Percentiles rank a stretch among this genome's conserved stretches.
phyloP scores from a whole-genome alignment of 2,888 invertebrate genomes.

The Linnaemya tessellans region DNA sequence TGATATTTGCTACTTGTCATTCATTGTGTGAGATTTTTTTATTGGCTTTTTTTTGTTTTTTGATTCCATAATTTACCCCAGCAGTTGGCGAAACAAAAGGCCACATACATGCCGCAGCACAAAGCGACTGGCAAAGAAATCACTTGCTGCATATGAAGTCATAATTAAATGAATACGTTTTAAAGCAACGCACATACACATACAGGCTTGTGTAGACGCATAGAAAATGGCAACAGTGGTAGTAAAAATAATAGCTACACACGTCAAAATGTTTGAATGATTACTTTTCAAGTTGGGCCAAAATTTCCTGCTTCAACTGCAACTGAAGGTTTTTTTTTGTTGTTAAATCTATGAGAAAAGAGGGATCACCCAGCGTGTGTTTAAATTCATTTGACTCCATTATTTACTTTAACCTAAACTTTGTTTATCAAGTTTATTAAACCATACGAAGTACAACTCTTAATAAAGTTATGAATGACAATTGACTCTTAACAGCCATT shows the following conservation, averaged over 20 bases:
- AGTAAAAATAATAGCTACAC: conserved; percentile 25
- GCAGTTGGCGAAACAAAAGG: conserved; percentile 43
- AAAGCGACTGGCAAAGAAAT: conserved; percentile 40
- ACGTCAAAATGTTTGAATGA: conserved; percentile 72
- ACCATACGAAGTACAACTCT: not conserved
- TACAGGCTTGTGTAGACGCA: not conserved
- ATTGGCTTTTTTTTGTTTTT: too few species aligned
- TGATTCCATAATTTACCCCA: conserved; percentile 15
- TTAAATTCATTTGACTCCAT: conserved; percentile 2
- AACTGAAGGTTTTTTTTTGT: not conserved
- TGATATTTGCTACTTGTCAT: conserved; percentile 69
- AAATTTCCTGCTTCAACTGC: conserved; percentile 4
- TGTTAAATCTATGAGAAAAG: not conserved
- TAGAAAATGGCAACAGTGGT: conserved; percentile 12
- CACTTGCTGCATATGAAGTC: conserved; percentile 49
- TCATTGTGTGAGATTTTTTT: conserved; percentile 26
- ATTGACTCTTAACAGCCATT: conserved; percentile 4
- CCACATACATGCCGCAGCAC: conserved; percentile 25
- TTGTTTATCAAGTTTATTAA: not conserved
- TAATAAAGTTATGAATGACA: conserved; percentile 55
- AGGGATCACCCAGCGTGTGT: conserved; percentile 55
- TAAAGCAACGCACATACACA: conserved; percentile 9
- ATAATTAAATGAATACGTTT: conserved; percentile 39
- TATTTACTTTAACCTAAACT: not conserved
- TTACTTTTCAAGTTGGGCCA: conserved; percentile 15